Base-by-base conservation (phyloP, 2,888 invertebrate genomes). In the Callyntrura guangdongensis region DNA sequence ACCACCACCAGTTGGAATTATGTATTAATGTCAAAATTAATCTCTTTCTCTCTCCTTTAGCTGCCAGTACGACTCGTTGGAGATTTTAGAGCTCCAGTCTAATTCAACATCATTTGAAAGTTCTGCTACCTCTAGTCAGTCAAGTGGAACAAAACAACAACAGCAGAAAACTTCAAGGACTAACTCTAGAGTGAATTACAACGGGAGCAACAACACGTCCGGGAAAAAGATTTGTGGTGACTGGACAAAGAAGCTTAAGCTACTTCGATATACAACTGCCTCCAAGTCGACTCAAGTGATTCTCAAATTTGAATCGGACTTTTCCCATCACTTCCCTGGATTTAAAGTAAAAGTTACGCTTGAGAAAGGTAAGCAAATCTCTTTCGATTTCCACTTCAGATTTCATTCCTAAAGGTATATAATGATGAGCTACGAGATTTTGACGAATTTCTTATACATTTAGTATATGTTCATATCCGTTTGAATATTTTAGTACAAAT, bases 31-130 rank as follows among this genome's bases (percentile, higher is more conserved):
- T 74, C 72, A 14, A 85, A 72, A 74, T 49, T 85, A 72, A 85
- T 85, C 85, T 86, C 59, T 72, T 17, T 36, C 22, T 82, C 64
- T 84, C 22, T 36, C 1, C 22, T 61, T 95, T 96, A 97, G 97
- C 92, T 98, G 97, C 96, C 96, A 96, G 94, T 98, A 97, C 95
- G 98, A 98, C 95, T 97, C 96, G 94, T 94, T 97, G 94, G 97
- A 97, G 95, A 96, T 97, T 93, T 95, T 96, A 81, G 97, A 96
- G 93, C 85, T 85, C 14, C 91, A 95, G 94, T 84, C 64, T 27
- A 79, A 49, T 14, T 64, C 90, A 9, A 47, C 81, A 20, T 82
- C 64, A 14, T 64, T 81, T n/a, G 91, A 85, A 64, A 93, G 94
- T 94, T 22, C 36, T 59, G 69, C 22, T 17, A 79, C 56, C 12